A percentile compares a stretch with the other conserved stretches of the same genome.
Conservation (phyloP, 64 coral and sea anemone genomes). For the Orbicella faveolata region DNA sequence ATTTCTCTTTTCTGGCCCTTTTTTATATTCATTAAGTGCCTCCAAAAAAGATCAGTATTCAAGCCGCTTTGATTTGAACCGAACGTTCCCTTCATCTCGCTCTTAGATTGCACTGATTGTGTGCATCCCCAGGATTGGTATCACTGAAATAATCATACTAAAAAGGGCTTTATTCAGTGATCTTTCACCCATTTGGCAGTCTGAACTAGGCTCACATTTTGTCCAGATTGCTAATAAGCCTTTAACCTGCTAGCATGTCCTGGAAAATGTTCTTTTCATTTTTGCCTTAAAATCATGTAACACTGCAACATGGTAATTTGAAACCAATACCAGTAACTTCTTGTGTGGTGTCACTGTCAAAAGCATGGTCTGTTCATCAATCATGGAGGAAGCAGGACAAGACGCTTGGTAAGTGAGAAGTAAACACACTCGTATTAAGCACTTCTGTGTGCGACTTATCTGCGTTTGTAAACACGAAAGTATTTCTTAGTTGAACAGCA, state of each 20-base stretch:
- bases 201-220: not conserved
- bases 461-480: constrained; percentile 4
- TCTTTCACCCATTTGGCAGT: not conserved
- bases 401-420: constrained; percentile 4
- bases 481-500: not conserved
- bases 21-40: not conserved
- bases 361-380: too few relatives aligned
- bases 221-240: not conserved
- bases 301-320: not conserved
- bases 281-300: constrained; percentile 1
- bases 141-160: constrained; percentile 10
- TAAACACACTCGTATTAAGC: not conserved
- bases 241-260: not conserved
- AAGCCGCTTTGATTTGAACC: not conserved
- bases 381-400: not conserved
- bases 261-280: constrained; percentile 1
- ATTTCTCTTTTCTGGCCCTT: not conserved
- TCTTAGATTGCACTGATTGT: not conserved
- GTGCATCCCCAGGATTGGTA: not conserved
- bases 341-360: not conserved
- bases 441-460: not conserved
- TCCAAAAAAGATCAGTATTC: not conserved
- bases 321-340: not conserved
- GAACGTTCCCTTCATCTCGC: not conserved
- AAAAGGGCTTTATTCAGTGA: not conserved